phyloP scores from a whole-genome alignment of 1,140 invertebrate species.

The Panonychus citri region DNA sequence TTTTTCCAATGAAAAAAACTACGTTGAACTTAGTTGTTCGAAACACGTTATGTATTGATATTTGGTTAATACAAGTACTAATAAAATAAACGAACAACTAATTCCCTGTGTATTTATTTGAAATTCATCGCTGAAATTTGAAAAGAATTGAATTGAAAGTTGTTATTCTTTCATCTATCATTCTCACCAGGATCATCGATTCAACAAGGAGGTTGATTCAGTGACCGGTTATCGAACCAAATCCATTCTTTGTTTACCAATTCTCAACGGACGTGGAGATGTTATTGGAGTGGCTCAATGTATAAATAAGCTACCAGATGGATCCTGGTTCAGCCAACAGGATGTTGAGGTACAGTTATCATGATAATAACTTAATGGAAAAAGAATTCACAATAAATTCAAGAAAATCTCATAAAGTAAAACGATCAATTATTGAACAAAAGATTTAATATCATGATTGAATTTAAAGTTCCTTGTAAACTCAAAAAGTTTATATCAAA shows the following conservation, averaged over 20 bases:
- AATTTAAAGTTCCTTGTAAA: too few species aligned
- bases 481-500: too few species aligned
- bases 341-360: constrained; percentile 54
- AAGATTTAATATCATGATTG: too few species aligned
- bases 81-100: too few species aligned
- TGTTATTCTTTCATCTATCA: not conserved
- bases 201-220: constrained; percentile 73
- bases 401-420: too few species aligned
- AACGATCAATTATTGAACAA: too few species aligned
- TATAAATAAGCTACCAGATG: constrained; percentile 76
- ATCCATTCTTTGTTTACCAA: constrained; percentile 74
- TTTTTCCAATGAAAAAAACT: too few species aligned
- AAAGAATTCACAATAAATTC: too few species aligned
- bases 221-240: constrained; percentile 76
- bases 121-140: not conserved
- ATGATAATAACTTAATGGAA: too few species aligned
- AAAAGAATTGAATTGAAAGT: not conserved
- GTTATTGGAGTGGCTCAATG: constrained; percentile 92
- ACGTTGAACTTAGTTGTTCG: too few species aligned
- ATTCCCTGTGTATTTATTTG: not conserved
- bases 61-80: too few species aligned
- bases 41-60: too few species aligned
- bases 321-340: constrained; percentile 56
- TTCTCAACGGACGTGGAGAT: constrained; percentile 81
- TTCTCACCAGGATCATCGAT: constrained; percentile 47